These are phyloP conservation scores for Eurystomus glaucurus DNA, from an alignment of 2,797 vertebrate species.

Conservation along the genomic window DNA sequence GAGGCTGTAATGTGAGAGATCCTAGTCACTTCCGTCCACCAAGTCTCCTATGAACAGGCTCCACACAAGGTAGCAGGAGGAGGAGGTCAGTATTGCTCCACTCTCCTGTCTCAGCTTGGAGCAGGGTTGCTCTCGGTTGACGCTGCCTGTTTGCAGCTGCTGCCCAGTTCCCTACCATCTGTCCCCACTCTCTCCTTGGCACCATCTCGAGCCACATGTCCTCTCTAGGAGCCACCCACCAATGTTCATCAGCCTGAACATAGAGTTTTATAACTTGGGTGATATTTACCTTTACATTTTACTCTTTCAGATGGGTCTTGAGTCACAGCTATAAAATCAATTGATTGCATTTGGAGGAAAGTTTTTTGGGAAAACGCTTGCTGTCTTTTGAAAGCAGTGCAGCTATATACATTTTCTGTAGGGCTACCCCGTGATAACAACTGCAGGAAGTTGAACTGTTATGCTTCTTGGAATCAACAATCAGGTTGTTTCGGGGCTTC, in stretches of 20 bases:
- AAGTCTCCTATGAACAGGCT: background rate
- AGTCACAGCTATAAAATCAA: background rate
- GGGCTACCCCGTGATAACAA: background rate
- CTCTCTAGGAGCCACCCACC: background rate
- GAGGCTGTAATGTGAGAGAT: background rate
- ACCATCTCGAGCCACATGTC: background rate
- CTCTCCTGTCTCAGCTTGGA: background rate
- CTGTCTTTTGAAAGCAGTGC: background rate
- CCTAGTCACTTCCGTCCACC: background rate
- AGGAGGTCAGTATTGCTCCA: background rate
- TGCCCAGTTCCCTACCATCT: background rate
- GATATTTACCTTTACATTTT: background rate
- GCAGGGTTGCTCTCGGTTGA: background rate
- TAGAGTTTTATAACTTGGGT: background rate
- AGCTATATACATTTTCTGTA: rapidly evolving
- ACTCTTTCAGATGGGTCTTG: background rate
- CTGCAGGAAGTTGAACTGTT: background rate
- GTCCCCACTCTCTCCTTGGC: background rate
- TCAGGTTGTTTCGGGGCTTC: background rate
- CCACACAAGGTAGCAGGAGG: background rate
- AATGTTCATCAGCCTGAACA: background rate
- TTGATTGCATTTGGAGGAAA: background rate
- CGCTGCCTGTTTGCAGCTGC: background rate
- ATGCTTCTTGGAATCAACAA: background rate
- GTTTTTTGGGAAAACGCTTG: background rate